A percentile compares a stretch with the other conserved stretches of the same genome.
Conservation (phyloP, 1,140 invertebrate species). For the Drosophila saltans region DNA sequence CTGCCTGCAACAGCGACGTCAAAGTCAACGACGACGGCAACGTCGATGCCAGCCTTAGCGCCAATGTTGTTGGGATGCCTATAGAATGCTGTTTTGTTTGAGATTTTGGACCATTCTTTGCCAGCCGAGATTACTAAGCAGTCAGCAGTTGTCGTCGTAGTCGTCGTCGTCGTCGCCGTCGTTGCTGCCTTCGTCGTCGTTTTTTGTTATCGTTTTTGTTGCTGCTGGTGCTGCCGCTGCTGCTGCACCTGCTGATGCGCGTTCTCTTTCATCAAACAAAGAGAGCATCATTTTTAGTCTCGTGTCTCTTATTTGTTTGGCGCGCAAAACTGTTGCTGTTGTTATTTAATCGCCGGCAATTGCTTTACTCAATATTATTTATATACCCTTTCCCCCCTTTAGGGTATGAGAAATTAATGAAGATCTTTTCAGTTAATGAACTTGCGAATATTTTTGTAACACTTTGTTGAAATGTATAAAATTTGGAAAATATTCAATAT, state of each 20-base stretch:
- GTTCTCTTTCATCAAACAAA: slow-evolving; percentile 41
- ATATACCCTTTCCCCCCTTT: slow-evolving; percentile 23
- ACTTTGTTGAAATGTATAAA: neutral
- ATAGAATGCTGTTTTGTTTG: slow-evolving; percentile 49
- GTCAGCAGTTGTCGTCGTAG: slow-evolving; percentile 23
- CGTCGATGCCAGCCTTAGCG: slow-evolving; percentile 32
- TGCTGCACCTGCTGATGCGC: slow-evolving; percentile 66
- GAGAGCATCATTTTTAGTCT: slow-evolving; percentile 6
- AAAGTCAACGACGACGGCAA: slow-evolving; percentile 47
- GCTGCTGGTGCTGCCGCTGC: slow-evolving; percentile 20
- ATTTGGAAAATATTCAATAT: no score
- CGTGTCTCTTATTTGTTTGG: slow-evolving; percentile 45
- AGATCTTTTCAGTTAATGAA: neutral
- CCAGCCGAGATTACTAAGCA: slow-evolving; percentile 33
- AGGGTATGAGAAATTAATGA: neutral
- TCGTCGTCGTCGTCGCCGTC: slow-evolving; percentile 12
- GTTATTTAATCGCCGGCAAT: slow-evolving; percentile 76
- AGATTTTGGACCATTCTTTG: slow-evolving; percentile 67
- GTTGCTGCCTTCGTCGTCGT: slow-evolving; percentile 26
- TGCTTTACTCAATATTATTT: slow-evolving; percentile 46
- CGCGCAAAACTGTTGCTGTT: slow-evolving; percentile 79
- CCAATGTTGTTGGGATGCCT: slow-evolving; percentile 52
- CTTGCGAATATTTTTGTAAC: neutral
- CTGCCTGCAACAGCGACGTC: slow-evolving; percentile 19
- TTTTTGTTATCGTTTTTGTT: slow-evolving; percentile 13